A percentile compares a stretch with the other conserved stretches of the same genome.
Evolutionary conservation across 1,140 invertebrate genomes (phyloP).

Genomic region (Ectropis grisescens): DNA sequence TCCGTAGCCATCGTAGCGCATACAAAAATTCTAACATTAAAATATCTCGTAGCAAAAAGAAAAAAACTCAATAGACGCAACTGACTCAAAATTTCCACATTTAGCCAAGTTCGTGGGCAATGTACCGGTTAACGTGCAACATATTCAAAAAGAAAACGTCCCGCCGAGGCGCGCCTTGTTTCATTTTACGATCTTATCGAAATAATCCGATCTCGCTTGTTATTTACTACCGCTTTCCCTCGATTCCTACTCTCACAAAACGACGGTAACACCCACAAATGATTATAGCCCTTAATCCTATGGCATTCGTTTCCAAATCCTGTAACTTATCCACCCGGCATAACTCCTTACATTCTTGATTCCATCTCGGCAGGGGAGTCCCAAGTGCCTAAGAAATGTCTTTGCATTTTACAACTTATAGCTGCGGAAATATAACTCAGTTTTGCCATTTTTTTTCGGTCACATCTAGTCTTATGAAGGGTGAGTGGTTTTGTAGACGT

Average conservation of each 20-base stretch:
- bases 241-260: conserved; percentile 39
- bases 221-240: conserved; percentile 62
- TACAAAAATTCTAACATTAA: too few relatives aligned
- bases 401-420: conserved; percentile 28
- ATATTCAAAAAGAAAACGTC: conserved; percentile 57
- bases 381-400: conserved; percentile 21
- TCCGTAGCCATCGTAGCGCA: too few relatives aligned
- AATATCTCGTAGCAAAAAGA: too few relatives aligned
- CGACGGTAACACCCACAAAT: conserved; percentile 14
- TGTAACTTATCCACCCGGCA: conserved; percentile 22
- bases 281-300: conserved; percentile 36
- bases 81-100: too few relatives aligned
- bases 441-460: conserved; percentile 14
- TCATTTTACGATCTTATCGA: conserved; percentile 69
- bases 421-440: conserved; percentile 31
- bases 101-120: conserved; percentile 27
- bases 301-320: conserved; percentile 28
- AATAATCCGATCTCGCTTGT: conserved; percentile 66
- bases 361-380: conserved; percentile 18
- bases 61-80: too few relatives aligned
- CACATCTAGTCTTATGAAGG: conserved; percentile 26
- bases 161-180: conserved; percentile 50
- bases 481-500: conserved; percentile 19
- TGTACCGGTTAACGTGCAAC: conserved; percentile 30
- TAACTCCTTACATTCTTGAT: conserved; percentile 27